Percentiles rank a stretch among this genome's conserved stretches.
These are phyloP conservation scores for Alfaro cultratus DNA, from an alignment of 2,797 vertebrate genomes.

Conservation along the genomic window DNA sequence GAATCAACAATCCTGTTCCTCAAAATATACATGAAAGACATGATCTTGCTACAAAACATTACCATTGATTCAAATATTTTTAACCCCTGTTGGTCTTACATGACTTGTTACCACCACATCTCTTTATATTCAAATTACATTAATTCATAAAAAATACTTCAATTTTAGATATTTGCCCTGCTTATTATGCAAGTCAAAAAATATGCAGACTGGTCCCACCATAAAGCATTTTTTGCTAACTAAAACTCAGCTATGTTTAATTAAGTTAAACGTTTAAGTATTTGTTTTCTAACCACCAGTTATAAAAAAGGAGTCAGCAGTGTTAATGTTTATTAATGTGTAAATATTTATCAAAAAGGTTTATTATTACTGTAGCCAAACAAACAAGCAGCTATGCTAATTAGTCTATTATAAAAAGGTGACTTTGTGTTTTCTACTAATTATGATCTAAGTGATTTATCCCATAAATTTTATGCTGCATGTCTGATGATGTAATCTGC, in stretches of 20 bases:
- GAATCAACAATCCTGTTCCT: neutral
- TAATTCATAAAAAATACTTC: neutral
- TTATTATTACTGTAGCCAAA: neutral
- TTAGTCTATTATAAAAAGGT: neutral
- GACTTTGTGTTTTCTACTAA: neutral
- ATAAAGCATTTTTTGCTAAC: neutral
- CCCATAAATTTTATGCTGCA: neutral
- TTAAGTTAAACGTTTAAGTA: neutral
- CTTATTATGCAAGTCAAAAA: neutral
- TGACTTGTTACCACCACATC: neutral
- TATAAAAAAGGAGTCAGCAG: neutral
- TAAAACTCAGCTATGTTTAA: too few species aligned
- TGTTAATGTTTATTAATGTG: neutral
- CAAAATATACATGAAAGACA: neutral
- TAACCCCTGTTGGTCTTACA: neutral
- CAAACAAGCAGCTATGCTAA: neutral
- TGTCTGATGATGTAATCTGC: neutral
- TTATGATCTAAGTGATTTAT: neutral
- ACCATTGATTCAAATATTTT: neutral
- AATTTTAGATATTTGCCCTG: neutral
- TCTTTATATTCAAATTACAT: neutral
- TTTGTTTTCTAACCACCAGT: neutral
- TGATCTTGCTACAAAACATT: neutral
- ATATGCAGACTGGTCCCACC: neutral
- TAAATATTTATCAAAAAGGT: neutral